Conservation (phyloP, 1,140 invertebrate genomes). For the Drosophila tani region DNA sequence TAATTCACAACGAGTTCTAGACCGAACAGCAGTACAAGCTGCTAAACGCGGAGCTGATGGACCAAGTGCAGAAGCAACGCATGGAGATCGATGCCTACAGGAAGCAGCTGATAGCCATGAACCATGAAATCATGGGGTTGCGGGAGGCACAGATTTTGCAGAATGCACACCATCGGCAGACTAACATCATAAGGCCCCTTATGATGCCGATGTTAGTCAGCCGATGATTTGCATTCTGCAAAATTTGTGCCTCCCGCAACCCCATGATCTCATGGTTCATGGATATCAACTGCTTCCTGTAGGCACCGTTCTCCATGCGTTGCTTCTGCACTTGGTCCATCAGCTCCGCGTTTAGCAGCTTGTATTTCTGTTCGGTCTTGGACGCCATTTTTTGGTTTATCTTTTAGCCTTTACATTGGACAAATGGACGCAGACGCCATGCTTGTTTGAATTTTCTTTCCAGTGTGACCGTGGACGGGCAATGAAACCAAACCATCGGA, state of each 20-base stretch:
- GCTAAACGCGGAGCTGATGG: slow-evolving; percentile 54
- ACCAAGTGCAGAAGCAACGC: slow-evolving; percentile 54
- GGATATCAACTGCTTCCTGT: slow-evolving; percentile 7
- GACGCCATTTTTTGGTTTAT: not conserved
- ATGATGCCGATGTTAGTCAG: not conserved
- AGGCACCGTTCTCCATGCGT: slow-evolving; percentile 31
- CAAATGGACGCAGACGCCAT: not conserved
- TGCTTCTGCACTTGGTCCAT: slow-evolving; percentile 55
- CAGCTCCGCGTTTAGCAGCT: slow-evolving; percentile 53
- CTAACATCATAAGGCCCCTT: not conserved
- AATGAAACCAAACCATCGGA: not conserved
- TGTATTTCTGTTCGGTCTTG: slow-evolving; percentile 54
- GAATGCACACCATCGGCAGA: not conserved
- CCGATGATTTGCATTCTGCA: not conserved
- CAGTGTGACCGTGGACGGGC: slow-evolving; percentile 7
- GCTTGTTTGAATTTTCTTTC: slow-evolving; percentile 43
- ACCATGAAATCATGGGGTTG: slow-evolving; percentile 40
- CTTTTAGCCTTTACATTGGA: not conserved
- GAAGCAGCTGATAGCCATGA: slow-evolving; percentile 15
- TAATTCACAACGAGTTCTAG: too few relatives aligned
- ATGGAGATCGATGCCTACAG: slow-evolving; percentile 25
- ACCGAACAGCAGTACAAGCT: slow-evolving; percentile 56
- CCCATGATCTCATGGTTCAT: slow-evolving; percentile 42
- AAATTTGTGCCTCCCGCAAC: slow-evolving; percentile 28
- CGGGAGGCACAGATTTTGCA: slow-evolving; percentile 26